Evolutionary conservation across 2,888 invertebrate genomes (phyloP).

Genomic region (Anticlea derivata): DNA sequence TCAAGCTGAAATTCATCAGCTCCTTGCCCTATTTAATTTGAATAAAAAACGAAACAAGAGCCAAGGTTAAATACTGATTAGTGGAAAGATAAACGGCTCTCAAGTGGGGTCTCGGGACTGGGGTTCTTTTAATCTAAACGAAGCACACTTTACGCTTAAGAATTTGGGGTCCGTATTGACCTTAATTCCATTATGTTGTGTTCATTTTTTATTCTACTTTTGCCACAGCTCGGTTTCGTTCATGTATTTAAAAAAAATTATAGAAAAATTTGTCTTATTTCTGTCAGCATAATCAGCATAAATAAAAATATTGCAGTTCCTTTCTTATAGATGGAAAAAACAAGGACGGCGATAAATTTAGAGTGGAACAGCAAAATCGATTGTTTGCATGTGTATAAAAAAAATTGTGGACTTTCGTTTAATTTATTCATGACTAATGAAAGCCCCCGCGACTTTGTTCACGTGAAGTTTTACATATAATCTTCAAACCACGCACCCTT

Average conservation of each 20-base stretch:
- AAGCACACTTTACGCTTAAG: constrained; percentile 29
- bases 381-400: too few species aligned
- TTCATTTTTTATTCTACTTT: constrained; percentile 32
- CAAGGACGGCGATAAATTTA: too few species aligned
- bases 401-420: too few species aligned
- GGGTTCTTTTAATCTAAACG: constrained; percentile 32
- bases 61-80: constrained; percentile 33
- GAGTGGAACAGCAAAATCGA: too few species aligned
- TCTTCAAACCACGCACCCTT: too few species aligned
- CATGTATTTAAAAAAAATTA: neutral
- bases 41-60: constrained; percentile 18
- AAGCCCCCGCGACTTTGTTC: too few species aligned
- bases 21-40: constrained; percentile 8
- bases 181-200: constrained; percentile 26
- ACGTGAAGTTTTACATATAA: too few species aligned
- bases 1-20: constrained; percentile 3
- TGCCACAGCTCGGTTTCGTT: neutral
- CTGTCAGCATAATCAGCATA: too few species aligned
- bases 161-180: constrained; percentile 20
- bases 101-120: constrained; percentile 24
- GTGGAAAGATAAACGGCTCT: constrained; percentile 27
- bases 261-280: too few species aligned
- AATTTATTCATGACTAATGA: too few species aligned
- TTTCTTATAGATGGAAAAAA: too few species aligned
- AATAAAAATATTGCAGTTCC: too few species aligned